Conservation (phyloP, 1,140 invertebrate genomes). For the Antheraea pernyi region DNA sequence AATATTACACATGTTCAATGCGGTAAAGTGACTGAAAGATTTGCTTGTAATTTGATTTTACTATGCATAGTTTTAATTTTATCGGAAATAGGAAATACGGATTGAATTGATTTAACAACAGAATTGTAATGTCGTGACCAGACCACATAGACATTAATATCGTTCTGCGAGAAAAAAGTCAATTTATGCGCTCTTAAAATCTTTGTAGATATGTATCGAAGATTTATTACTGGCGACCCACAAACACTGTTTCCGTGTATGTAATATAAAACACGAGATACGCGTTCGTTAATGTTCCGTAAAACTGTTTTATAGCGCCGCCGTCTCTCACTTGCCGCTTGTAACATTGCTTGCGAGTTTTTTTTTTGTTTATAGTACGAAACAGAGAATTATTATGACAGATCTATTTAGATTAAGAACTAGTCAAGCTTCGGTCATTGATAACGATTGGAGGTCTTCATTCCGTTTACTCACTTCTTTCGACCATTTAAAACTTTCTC, state of each 20-base stretch:
- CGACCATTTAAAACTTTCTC: no score
- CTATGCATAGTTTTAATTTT: not conserved
- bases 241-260: constrained; percentile 36
- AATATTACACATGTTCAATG: no score
- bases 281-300: not conserved
- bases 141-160: constrained; percentile 23
- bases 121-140: constrained; percentile 15
- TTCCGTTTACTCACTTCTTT: no score
- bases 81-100: not conserved
- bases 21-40: no score
- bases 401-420: no score
- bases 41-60: not conserved
- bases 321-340: not conserved
- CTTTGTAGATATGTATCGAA: constrained; percentile 45
- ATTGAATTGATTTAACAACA: not conserved
- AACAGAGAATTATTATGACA: no score
- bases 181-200: constrained; percentile 5
- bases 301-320: constrained; percentile 1
- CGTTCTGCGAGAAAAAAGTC: not conserved
- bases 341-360: not conserved
- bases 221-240: constrained; percentile 53
- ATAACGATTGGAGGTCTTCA: no score
- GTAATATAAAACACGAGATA: constrained; percentile 18
- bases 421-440: no score
- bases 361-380: no score